Evolutionary conservation across 2,113 vertebrate genomes (phyloP).

Genomic region (Burhinus oedicnemus): DNA sequence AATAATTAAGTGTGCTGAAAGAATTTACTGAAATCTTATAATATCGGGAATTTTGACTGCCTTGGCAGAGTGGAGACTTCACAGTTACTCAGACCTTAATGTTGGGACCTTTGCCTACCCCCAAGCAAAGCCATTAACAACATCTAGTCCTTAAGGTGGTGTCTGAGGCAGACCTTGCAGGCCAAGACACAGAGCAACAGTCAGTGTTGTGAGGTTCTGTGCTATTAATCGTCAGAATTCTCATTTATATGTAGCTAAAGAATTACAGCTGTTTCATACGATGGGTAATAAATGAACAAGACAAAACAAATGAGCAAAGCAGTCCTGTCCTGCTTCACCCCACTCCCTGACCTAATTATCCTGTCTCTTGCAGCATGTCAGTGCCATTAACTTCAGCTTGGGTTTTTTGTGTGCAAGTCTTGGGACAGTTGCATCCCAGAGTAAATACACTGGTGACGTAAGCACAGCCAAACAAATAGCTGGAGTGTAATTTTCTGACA

Average conservation of each 20-base stretch:
- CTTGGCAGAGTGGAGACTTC: constrained; percentile 10
- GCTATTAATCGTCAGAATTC: background rate
- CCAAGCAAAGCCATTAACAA: background rate
- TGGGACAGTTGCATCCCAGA: background rate
- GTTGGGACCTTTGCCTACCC: background rate
- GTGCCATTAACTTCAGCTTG: background rate
- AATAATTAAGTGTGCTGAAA: background rate
- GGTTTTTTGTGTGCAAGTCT: background rate
- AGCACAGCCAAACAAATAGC: background rate
- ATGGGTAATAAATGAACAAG: constrained; percentile 4
- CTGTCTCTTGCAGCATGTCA: background rate
- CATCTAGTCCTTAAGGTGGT: background rate
- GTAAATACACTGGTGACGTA: background rate
- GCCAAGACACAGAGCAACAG: background rate
- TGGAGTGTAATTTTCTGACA: background rate
- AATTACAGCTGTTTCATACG: constrained; percentile 30
- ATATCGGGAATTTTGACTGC: constrained; percentile 1
- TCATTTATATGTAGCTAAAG: background rate
- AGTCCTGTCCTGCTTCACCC: background rate
- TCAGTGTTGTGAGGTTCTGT: background rate
- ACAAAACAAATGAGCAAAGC: constrained; percentile 19
- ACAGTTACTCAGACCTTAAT: background rate
- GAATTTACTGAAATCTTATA: constrained; percentile 27
- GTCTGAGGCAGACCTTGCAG: background rate
- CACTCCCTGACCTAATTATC: background rate